Evolutionary conservation across 2,797 vertebrate genomes (phyloP), one percentile per base, ranked within the genome.

Genomic region (Ataeniobius toweri): DNA sequence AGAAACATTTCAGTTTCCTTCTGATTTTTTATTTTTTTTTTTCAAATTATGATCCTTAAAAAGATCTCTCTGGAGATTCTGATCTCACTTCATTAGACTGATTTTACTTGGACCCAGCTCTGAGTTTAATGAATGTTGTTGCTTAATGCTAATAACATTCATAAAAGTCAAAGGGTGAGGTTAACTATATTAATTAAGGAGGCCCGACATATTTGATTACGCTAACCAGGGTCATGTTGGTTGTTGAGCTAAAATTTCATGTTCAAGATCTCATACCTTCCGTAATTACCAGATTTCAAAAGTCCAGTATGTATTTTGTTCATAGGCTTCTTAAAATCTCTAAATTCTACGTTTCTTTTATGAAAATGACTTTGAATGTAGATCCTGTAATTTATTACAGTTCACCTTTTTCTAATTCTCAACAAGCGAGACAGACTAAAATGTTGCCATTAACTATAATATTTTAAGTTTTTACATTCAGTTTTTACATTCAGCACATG

Each of bases 231-330:
- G 72, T 82, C 56, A 36, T 18, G 41, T 68, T 74, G 51, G 26
- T 72, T 76, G 58, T 67, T 51, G 44, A 69, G 67, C 56, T 71
- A 61, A 76, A 50, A 44, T 12, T n/a, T 39, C 26, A 1, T 78
- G 46, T 50, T 56, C 48, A 22, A 84, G 50, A 74, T 80, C 72
- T 82, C 46, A 10, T 51, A 59, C 36, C 59, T 75, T 63, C 61
- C 44, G 14, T 82, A 78, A 72, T 79, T 76, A 83, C 2, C 46
- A 61, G 22, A 51, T 58, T 22, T 73, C 14, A 8, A 71, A 39
- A 80, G 77, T 73, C 68, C n/a, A 77, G 81, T 79, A 83, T 81
- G 26, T 77, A 63, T 65, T 79, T 75, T 80, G 53, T 78, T 83
- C 67, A 76, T 55, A 20, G 71, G 9, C 4, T 53, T 20, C 1